Evolutionary conservation across 2,797 vertebrate genomes (phyloP).

Genomic region (Liasis olivaceus): DNA sequence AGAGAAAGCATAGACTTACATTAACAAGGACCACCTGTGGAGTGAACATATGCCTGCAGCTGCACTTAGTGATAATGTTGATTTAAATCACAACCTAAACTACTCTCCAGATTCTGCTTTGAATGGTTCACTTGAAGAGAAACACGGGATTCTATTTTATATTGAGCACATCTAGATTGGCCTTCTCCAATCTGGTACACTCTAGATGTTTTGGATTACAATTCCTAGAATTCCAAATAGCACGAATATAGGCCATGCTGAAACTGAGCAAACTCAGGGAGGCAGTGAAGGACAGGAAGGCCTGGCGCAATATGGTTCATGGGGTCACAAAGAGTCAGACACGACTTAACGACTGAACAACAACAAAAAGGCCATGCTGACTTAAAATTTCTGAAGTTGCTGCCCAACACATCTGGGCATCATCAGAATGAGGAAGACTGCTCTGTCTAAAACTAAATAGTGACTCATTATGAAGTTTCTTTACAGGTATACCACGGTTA

Average conservation of each 20-base stretch:
- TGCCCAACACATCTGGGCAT: background rate
- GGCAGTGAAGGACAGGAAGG: too few species aligned
- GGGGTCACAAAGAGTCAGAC: too few species aligned
- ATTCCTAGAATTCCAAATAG: background rate
- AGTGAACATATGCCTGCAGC: background rate
- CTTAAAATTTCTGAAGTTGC: background rate
- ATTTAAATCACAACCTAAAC: background rate
- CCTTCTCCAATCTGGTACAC: background rate
- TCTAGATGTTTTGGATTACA: background rate
- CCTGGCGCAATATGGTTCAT: too few species aligned
- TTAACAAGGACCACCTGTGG: background rate
- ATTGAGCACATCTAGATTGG: background rate
- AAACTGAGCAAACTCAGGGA: background rate
- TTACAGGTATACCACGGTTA: background rate
- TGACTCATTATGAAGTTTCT: background rate
- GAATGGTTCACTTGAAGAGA: background rate
- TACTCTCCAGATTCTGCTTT: background rate
- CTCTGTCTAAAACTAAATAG: background rate
- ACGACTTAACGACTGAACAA: too few species aligned
- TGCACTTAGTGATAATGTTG: background rate
- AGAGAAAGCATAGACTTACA: background rate
- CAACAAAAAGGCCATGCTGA: background rate
- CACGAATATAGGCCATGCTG: background rate
- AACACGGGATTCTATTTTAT: background rate
- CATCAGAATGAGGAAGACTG: background rate